Conservation (phyloP, 2,888 invertebrate species). For the Hofmannophila pseudospretella region DNA sequence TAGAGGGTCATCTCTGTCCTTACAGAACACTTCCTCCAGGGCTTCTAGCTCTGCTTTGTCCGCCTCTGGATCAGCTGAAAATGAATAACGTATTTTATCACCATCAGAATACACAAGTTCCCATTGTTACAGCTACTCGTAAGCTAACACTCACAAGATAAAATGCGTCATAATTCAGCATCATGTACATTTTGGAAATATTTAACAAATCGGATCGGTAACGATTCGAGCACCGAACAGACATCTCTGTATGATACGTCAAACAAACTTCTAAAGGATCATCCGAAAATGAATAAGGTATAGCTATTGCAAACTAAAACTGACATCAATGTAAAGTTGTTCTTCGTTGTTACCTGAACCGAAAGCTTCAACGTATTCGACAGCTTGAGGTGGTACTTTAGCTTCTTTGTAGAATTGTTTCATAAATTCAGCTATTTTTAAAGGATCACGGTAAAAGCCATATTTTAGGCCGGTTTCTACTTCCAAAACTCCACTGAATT, state of each 20-base stretch:
- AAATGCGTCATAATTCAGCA: no score
- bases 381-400: conserved; percentile 79
- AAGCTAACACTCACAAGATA: no score
- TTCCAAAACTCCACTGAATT: conserved; percentile 59
- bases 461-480: conserved; percentile 72
- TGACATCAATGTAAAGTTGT: no score
- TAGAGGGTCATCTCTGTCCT: conserved; percentile 56
- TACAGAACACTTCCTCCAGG: conserved; percentile 73
- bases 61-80: conserved; percentile 69
- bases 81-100: neutral
- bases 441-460: conserved; percentile 75
- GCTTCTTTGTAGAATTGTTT: conserved; percentile 79
- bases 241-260: no score
- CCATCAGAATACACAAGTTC: no score
- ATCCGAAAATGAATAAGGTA: no score
- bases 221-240: no score
- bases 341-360: conserved; percentile 81
- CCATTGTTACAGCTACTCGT: no score
- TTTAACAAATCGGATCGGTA: no score
- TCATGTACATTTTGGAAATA: no score
- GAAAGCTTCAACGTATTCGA: conserved; percentile 91
- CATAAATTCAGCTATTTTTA: conserved; percentile 63
- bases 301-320: no score
- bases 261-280: no score
- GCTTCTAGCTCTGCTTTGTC: conserved; percentile 81